Percentiles rank a stretch among this genome's conserved stretches.
phyloP scores from a whole-genome alignment of 2,888 invertebrate genomes.

The Heliconius aoede region DNA sequence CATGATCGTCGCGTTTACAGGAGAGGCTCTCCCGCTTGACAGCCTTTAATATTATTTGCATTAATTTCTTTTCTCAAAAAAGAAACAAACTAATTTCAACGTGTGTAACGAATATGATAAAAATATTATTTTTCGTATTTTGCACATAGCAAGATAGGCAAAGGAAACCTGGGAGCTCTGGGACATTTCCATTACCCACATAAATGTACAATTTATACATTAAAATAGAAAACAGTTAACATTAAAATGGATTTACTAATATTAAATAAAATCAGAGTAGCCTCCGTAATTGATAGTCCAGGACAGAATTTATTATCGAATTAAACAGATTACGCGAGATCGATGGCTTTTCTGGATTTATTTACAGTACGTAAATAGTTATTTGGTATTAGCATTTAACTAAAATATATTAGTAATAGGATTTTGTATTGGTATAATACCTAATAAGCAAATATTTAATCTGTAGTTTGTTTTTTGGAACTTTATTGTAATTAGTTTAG shows the following conservation, averaged over 20 bases:
- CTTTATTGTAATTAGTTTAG: not conserved
- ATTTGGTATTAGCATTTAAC: not conserved
- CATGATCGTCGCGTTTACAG: too few species aligned
- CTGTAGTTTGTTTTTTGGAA: not conserved
- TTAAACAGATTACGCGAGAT: slow-evolving; percentile 33
- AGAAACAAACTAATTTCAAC: too few species aligned
- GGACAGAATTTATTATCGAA: slow-evolving; percentile 39
- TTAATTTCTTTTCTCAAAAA: too few species aligned
- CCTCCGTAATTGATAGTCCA: slow-evolving; percentile 46
- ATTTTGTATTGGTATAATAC: not conserved
- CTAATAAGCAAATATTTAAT: not conserved
- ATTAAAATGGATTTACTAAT: slow-evolving; percentile 47
- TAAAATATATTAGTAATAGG: not conserved
- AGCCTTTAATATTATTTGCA: too few species aligned
- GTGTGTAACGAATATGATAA: too few species aligned
- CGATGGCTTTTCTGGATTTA: slow-evolving; percentile 12
- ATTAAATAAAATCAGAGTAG: slow-evolving; percentile 46
- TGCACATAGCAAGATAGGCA: too few species aligned
- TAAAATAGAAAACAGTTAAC: slow-evolving; percentile 24
- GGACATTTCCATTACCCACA: too few species aligned
- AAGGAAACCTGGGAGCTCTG: too few species aligned
- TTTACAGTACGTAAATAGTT: slow-evolving; percentile 16
- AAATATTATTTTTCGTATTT: too few species aligned
- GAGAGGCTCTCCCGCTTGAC: too few species aligned
- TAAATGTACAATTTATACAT: not conserved